Conservation (phyloP, 2,797 vertebrate genomes). For the Staurois parvus region DNA sequence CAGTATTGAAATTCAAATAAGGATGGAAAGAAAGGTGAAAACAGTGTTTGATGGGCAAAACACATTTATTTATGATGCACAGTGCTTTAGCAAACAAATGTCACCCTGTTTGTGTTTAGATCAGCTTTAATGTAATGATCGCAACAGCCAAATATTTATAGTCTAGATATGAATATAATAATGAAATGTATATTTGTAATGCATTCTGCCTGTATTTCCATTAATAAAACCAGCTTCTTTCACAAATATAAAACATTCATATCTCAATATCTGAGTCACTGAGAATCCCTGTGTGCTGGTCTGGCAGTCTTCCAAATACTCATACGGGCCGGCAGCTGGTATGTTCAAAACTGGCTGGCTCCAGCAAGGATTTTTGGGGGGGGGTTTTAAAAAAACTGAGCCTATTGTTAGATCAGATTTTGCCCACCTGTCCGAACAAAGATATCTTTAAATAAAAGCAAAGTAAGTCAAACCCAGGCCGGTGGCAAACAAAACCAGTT, state of each 20-base stretch:
- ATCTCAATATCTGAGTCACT: slow-evolving; percentile 66
- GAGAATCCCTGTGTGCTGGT: slow-evolving; percentile 69
- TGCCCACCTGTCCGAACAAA: slow-evolving; percentile 57
- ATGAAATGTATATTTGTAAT: neutral
- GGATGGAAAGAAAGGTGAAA: too few relatives aligned
- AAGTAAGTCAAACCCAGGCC: slow-evolving; percentile 20
- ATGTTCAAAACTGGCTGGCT: slow-evolving; percentile 68
- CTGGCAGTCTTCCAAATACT: slow-evolving; percentile 69
- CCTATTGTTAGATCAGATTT: slow-evolving; percentile 61
- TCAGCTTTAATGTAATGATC: neutral
- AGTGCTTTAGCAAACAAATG: too few relatives aligned
- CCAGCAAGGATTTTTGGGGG: slow-evolving; percentile 57
- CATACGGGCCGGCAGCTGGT: slow-evolving; percentile 67
- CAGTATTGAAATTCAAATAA: too few relatives aligned
- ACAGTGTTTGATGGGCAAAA: too few relatives aligned
- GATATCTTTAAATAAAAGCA: slow-evolving; percentile 55
- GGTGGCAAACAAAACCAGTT: slow-evolving; percentile 42
- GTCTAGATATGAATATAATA: neutral
- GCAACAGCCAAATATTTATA: neutral
- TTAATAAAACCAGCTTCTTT: neutral
- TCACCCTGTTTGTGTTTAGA: neutral
- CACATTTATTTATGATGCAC: neutral
- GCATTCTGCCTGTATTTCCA: neutral
- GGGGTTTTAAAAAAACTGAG: slow-evolving; percentile 55
- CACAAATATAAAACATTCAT: slow-evolving; percentile 14